These are phyloP conservation scores for Bombus confusus DNA, from an alignment of 1,140 invertebrate genomes.

Conservation along the genomic window DNA sequence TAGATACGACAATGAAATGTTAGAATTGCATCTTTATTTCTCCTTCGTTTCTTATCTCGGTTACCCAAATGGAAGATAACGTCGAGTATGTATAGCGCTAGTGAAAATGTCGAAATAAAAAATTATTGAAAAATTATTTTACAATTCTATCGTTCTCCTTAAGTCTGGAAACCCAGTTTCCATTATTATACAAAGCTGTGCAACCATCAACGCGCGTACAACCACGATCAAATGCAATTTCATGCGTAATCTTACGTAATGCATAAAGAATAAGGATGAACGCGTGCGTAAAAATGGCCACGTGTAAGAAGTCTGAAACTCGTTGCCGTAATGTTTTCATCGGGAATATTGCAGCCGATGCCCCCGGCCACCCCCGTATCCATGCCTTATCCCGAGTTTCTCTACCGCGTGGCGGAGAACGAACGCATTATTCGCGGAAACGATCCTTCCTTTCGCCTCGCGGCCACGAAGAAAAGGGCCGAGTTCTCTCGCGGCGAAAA, in stretches of 20 bases:
- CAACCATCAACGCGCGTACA: no score
- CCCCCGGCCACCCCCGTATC: not conserved
- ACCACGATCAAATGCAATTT: not conserved
- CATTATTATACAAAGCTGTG: no score
- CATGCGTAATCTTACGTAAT: not conserved
- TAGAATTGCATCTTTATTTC: no score
- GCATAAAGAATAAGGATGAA: no score
- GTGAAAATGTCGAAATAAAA: no score
- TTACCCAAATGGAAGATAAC: no score
- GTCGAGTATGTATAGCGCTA: no score
- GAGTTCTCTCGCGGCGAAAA: constrained; percentile 55
- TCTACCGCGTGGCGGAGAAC: constrained; percentile 44
- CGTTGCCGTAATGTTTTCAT: constrained; percentile 52
- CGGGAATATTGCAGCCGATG: constrained; percentile 57
- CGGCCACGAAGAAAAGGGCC: constrained; percentile 57
- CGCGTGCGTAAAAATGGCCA: not conserved
- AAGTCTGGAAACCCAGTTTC: no score
- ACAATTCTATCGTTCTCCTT: no score
- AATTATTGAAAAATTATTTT: no score
- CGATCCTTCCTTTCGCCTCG: constrained; percentile 67
- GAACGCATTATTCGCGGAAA: constrained; percentile 67
- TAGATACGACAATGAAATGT: no score
- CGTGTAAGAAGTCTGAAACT: constrained; percentile 49
- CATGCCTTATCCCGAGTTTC: constrained; percentile 47
- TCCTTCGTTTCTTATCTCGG: no score